phyloP scores from a whole-genome alignment of 2,888 invertebrate species.

The Glaucopsyche alexis region DNA sequence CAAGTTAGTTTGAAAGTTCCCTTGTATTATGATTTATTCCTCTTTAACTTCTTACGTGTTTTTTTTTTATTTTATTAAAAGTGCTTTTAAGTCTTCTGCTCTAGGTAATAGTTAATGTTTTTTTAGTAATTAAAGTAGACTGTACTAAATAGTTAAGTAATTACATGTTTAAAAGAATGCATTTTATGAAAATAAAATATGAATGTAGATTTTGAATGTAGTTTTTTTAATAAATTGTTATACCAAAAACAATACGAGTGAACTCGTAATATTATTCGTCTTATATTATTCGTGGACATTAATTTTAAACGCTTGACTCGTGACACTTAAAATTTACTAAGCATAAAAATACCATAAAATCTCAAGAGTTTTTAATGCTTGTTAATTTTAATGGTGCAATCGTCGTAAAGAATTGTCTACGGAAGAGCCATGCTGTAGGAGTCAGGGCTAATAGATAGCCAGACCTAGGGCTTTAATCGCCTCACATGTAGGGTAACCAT shows the following conservation, averaged over 20 bases:
- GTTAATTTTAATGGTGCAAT: no score
- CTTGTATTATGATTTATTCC: background rate
- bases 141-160: constrained; percentile 21
- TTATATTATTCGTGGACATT: no score
- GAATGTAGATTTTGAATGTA: constrained; percentile 17
- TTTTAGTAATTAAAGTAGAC: constrained; percentile 8
- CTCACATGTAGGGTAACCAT: no score
- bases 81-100: background rate
- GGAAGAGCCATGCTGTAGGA: no score
- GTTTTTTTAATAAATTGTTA: background rate
- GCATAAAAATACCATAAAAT: background rate
- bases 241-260: no score
- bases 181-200: constrained; percentile 27
- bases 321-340: background rate
- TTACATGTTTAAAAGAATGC: constrained; percentile 26
- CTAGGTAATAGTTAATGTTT: constrained; percentile 25
- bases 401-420: no score
- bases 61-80: background rate
- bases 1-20: background rate
- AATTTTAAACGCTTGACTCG: background rate
- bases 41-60: background rate
- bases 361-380: no score
- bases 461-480: no score
- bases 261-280: no score
- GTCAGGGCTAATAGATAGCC: no score